Evolutionary conservation across 2,797 vertebrate genomes (phyloP), one percentile per base, ranked within the genome.

Genomic region (Apogon hyalosoma): DNA sequence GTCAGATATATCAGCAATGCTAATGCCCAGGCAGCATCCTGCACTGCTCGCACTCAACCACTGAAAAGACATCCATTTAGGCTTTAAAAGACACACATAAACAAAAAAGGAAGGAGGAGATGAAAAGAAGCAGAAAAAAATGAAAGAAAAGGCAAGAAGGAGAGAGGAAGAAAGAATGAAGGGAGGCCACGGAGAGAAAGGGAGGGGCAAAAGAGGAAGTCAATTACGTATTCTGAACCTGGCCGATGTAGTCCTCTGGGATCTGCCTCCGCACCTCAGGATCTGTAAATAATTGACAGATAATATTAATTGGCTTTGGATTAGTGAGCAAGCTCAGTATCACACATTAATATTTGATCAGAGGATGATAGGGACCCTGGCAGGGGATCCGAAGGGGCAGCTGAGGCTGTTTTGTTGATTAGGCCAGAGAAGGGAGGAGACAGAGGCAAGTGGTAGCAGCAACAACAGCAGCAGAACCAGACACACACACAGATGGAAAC

Each of bases 281-380:
- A 98, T 98, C 96, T 97, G 97, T 98, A 98, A 98, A 98, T 98
- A 99, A 99, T 99, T 99, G 97, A 98, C 97, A 98, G 98, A 98
- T 98, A 97, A 99, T 99, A 99, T 98, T 99, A 99, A 99, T 98
- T 99, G 97, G 97, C 97, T 98, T 97, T 98, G 97, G 97, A 98
- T 98, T 98, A 98, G 97, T 96, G 96, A 97, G 97, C 96, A 97
- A 95, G 96, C 96, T 96, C 95, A 96, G 96, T 97, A 97, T 98
- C 96, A 95, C 95, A 95, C 97, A 98, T 99, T 98, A 99, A 99
- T 98, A 99, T 98, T 99, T 98, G 98, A 98, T 98, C 97, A 98
- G 97, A 97, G 97, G 96, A 98, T 97, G 97, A 98, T 97, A 97
- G 96, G 95, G 95, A 95, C 95, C 95, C 95, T 97, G 96, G 96